Base-by-base conservation (phyloP, 2,888 invertebrate species). In the Hypolimnas misippus region DNA sequence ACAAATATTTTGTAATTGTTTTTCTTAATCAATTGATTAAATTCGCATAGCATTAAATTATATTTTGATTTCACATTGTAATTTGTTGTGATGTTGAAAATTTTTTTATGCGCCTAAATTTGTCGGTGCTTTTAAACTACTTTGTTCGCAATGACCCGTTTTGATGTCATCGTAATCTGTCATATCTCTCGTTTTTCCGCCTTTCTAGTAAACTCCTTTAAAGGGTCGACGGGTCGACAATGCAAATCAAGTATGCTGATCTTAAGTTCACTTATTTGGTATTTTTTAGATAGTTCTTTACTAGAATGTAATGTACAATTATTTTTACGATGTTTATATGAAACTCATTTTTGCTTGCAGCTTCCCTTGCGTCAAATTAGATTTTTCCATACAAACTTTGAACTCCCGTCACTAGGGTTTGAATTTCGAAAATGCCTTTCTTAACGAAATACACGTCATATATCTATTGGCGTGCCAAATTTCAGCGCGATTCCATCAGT, bases 101-200 rank as follows among this genome's bases (percentile, higher is more conserved):
- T 16, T n/a, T 17, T 17, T 3, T 14, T 3, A 3, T 14, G 5
- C 2, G 6, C 12, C 19, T 12, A 10, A 6, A n/a, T 14, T 14
- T 29, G 44, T 35, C 44, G 57, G 62, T 29, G 42, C 21, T 57
- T 51, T 59, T 49, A 46, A 61, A 67, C 67, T 53, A 60, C 54
- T 69, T 65, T 70, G 72, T 73, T 73, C 7, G 70, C 73, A 73
- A 68, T 68, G 73, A 70, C 77, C 73, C 73, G 78, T 79, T 81
- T 84, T 76, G 82, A 81, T 83, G 82, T 78, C 76, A 79, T 72
- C 69, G 70, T 74, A 77, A 86, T 86, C 82, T 73, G 76, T 76
- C 80, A 80, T 81, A 81, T 79, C 81, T 82, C 86, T 86, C 86
- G 86, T 86, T 80, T 85, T 81, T 77, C 82, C 79, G 75, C 76